Evolutionary conservation across 1,140 invertebrate species (phyloP).

Genomic region (Drosophila lini): DNA sequence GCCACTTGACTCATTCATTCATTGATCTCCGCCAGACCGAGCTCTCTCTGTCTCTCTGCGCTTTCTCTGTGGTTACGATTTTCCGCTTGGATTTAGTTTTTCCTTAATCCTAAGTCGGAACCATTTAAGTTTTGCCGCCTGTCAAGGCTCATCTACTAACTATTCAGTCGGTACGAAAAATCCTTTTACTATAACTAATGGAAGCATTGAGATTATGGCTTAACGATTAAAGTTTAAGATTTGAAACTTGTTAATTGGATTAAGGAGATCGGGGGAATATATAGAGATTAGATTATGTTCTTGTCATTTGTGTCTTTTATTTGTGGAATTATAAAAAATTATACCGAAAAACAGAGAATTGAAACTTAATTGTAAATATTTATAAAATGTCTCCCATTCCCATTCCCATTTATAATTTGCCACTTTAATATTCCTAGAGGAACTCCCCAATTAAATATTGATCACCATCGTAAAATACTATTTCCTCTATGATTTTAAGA

Average conservation of each 20-base stretch:
- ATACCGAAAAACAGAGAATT: no score
- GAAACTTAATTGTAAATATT: no score
- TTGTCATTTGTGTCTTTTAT: neutral
- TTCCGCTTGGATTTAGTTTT: constrained; percentile 29
- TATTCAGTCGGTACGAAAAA: neutral
- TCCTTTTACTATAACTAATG: constrained; percentile 24
- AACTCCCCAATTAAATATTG: neutral
- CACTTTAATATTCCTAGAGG: neutral
- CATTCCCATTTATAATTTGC: neutral
- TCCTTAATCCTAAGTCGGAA: constrained; percentile 14
- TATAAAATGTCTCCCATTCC: no score
- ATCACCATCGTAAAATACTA: neutral
- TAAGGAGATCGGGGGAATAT: neutral
- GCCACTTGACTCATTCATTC: constrained; percentile 58
- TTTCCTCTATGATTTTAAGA: neutral
- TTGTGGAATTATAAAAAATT: no score
- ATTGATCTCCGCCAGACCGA: constrained; percentile 41
- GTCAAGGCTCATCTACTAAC: constrained; percentile 28
- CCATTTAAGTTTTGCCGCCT: constrained; percentile 42
- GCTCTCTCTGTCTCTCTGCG: constrained; percentile 8
- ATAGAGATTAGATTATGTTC: neutral
- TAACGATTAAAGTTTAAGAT: neutral
- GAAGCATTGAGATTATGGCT: constrained; percentile 10
- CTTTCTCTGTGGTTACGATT: constrained; percentile 14
- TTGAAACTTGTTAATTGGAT: constrained; percentile 14